phyloP scores from a whole-genome alignment of 2,888 invertebrate species.

The Cosmia pyralina region DNA sequence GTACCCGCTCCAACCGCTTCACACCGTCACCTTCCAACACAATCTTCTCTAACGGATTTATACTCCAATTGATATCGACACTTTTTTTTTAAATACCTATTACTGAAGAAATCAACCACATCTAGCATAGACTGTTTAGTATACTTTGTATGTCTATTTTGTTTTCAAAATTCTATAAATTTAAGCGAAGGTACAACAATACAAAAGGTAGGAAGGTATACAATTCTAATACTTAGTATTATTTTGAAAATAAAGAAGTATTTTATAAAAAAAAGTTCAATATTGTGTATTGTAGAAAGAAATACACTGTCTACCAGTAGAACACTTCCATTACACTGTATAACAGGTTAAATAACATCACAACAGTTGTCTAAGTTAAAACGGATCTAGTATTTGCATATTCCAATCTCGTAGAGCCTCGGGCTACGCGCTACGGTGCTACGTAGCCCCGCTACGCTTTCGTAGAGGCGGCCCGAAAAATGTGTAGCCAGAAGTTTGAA shows the following conservation, averaged over 20 bases:
- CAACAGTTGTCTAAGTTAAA: constrained; percentile 88
- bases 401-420: constrained; percentile 85
- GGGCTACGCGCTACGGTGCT: constrained; percentile 65
- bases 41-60: constrained; percentile 87
- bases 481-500: constrained; percentile 48
- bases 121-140: not conserved
- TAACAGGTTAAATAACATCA: constrained; percentile 71
- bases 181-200: no score
- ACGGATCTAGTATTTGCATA: constrained; percentile 87
- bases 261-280: no score
- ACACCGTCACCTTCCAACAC: constrained; percentile 86
- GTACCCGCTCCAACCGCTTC: constrained; percentile 86
- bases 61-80: constrained; percentile 57
- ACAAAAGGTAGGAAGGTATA: no score
- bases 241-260: no score
- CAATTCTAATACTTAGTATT: no score
- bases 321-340: constrained; percentile 61
- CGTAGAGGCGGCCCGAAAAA: constrained; percentile 41
- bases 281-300: not conserved
- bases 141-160: not conserved
- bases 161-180: not conserved
- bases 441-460: constrained; percentile 54
- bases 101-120: not conserved
- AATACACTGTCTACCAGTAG: constrained; percentile 4
- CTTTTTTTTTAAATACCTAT: constrained; percentile 18